Conservation (phyloP, 2,888 invertebrate genomes). For the Barypeithes pellucidus region DNA sequence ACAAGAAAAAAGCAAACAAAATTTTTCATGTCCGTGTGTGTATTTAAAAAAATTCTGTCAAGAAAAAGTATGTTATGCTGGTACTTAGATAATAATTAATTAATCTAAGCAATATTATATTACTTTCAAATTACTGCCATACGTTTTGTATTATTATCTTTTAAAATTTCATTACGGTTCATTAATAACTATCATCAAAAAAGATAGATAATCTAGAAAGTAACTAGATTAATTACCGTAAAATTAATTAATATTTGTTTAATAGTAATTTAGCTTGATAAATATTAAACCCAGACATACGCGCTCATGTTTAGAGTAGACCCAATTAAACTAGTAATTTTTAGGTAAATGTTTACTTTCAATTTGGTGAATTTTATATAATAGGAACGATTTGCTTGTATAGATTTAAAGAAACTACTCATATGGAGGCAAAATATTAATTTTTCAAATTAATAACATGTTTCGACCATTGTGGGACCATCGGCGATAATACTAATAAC, state of each 20-base stretch:
- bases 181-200: constrained; percentile 41
- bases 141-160: constrained; percentile 3
- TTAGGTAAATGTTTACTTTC: constrained; percentile 34
- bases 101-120: background rate
- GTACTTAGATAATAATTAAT: too few species aligned
- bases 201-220: constrained; percentile 42
- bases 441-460: too few species aligned
- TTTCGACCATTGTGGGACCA: too few species aligned
- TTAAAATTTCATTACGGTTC: constrained; percentile 29
- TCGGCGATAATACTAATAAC: too few species aligned
- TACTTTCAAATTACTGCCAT: background rate
- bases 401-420: background rate
- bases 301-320: constrained; percentile 6
- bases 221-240: constrained; percentile 42
- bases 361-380: constrained; percentile 21
- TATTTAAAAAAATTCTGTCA: background rate
- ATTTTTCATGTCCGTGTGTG: too few species aligned
- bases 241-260: constrained; percentile 46
- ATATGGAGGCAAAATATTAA: background rate
- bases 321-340: constrained; percentile 32
- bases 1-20: too few species aligned
- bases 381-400: background rate
- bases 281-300: constrained; percentile 18
- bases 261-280: constrained; percentile 21
- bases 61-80: background rate